Percentiles rank a stretch among this genome's conserved stretches.
Conservation (phyloP, 1,140 invertebrate genomes). For the Argopecten irradians region DNA sequence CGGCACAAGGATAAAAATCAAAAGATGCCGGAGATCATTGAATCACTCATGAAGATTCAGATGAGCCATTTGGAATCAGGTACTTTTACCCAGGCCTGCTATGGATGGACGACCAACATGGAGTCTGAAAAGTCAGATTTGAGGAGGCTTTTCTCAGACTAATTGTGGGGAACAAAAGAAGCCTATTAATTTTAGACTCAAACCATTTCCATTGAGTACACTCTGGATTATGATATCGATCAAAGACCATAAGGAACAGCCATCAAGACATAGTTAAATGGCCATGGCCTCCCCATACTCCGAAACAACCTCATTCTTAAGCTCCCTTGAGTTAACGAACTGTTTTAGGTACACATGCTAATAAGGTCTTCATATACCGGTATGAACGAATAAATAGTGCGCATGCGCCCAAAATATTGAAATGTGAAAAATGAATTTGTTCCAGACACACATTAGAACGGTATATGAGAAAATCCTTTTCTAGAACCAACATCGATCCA, state of each 20-base stretch:
- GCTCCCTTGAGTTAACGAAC: not conserved
- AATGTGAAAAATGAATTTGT: not conserved
- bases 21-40: not conserved
- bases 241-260: not conserved
- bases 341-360: too few relatives aligned
- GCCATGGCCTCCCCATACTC: constrained; percentile 29
- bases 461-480: too few relatives aligned
- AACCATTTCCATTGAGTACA: constrained; percentile 48
- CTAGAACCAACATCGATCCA: too few relatives aligned
- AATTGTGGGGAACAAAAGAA: constrained; percentile 46
- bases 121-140: constrained; percentile 50
- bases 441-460: not conserved
- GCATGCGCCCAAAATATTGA: not conserved
- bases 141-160: constrained; percentile 36
- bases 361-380: too few relatives aligned
- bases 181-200: constrained; percentile 47
- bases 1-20: constrained; percentile 44
- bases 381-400: not conserved
- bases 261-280: constrained; percentile 1
- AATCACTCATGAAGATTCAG: constrained; percentile 31
- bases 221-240: constrained; percentile 35
- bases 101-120: constrained; percentile 46
- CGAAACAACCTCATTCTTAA: constrained; percentile 27
- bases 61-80: constrained; percentile 44
- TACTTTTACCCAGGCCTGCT: constrained; percentile 37